phyloP scores from a whole-genome alignment of 2,113 vertebrate species.

The Cebidichthys violaceus region DNA sequence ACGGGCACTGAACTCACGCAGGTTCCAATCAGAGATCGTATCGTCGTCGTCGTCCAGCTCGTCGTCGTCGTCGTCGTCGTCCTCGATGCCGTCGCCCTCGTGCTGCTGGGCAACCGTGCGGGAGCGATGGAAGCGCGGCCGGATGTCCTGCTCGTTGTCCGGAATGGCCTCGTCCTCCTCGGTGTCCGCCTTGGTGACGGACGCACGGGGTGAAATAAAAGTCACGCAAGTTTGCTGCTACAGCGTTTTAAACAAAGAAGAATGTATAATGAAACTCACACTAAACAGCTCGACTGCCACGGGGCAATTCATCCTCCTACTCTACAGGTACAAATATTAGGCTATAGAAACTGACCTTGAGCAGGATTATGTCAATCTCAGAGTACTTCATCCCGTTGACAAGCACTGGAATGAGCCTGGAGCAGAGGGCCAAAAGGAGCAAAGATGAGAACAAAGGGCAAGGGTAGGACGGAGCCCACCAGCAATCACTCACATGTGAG shows the following conservation, averaged over 20 bases:
- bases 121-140: slow-evolving; percentile 95
- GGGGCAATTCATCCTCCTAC: slow-evolving; percentile 6
- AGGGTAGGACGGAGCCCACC: slow-evolving; percentile 34
- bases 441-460: slow-evolving; percentile 55
- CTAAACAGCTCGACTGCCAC: slow-evolving; percentile 11
- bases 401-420: slow-evolving; percentile 94
- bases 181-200: slow-evolving; percentile 88
- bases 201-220: neutral
- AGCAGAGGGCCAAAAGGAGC: slow-evolving; percentile 46
- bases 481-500: slow-evolving; percentile 55
- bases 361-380: slow-evolving; percentile 97
- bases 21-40: slow-evolving; percentile 98
- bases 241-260: neutral
- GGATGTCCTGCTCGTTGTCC: slow-evolving; percentile 96
- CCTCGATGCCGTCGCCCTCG: slow-evolving; percentile 92
- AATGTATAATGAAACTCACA: too few relatives aligned
- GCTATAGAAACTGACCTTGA: slow-evolving; percentile 89
- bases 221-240: neutral
- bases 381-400: slow-evolving; percentile 99
- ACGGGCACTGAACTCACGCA: slow-evolving; percentile 86
- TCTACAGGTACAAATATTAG: slow-evolving; percentile 25
- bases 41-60: slow-evolving; percentile 96
- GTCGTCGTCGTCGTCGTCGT: slow-evolving; percentile 92
- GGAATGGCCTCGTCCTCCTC: slow-evolving; percentile 97
- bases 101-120: slow-evolving; percentile 96